A percentile compares a stretch with the other conserved stretches of the same genome.
These are phyloP conservation scores for Plotosus lineatus DNA, from an alignment of 2,113 vertebrate species.

Conservation along the genomic window DNA sequence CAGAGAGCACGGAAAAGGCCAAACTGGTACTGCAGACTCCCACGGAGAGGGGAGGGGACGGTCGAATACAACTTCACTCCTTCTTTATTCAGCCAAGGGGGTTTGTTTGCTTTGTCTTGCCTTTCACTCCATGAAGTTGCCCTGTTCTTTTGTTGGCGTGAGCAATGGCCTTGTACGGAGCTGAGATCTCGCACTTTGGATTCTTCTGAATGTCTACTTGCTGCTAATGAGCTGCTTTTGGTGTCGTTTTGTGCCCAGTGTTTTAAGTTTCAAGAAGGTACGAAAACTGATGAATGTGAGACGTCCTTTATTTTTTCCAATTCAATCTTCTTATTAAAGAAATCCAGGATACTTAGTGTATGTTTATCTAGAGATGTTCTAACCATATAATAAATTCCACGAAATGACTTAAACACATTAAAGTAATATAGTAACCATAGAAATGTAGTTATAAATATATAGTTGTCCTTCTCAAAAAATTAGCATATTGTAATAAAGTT, in stretches of 20 bases:
- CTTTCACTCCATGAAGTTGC: slow-evolving; percentile 74
- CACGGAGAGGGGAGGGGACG: slow-evolving; percentile 38
- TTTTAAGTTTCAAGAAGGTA: background rate
- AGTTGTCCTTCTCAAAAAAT: too few relatives aligned
- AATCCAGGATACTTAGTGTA: background rate
- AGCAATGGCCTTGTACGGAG: slow-evolving; percentile 59
- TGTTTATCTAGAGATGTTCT: background rate
- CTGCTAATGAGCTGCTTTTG: background rate
- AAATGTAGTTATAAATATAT: too few relatives aligned
- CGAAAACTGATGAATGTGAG: background rate
- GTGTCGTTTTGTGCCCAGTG: background rate
- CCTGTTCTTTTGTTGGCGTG: slow-evolving; percentile 62
- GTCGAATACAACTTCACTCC: slow-evolving; percentile 32
- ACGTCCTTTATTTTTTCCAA: background rate
- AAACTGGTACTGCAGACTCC: slow-evolving; percentile 46
- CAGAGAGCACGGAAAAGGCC: slow-evolving; percentile 41
- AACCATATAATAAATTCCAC: background rate
- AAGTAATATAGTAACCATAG: too few relatives aligned
- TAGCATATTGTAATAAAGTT: too few relatives aligned
- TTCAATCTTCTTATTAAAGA: background rate
- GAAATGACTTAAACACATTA: background rate
- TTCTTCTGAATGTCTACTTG: background rate
- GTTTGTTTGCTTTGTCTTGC: slow-evolving; percentile 76
- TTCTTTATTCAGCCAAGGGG: slow-evolving; percentile 64
- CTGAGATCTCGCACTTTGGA: slow-evolving; percentile 35